Evolutionary conservation across 2,888 invertebrate genomes (phyloP).

Genomic region (Gastrophysa polygoni): DNA sequence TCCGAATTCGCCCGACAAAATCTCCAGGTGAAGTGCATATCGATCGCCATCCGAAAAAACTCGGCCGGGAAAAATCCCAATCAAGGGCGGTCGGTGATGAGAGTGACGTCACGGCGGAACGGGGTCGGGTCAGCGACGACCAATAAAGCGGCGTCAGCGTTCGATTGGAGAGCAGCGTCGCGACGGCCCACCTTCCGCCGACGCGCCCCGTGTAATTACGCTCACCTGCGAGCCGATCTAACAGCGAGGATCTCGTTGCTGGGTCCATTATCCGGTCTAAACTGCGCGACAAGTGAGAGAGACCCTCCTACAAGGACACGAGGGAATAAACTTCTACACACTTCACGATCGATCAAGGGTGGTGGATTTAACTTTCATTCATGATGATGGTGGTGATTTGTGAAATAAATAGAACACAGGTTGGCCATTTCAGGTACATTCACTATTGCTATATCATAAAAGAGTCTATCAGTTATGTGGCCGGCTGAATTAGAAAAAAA

Average conservation of each 20-base stretch:
- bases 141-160: slow-evolving; percentile 51
- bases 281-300: no score
- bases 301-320: no score
- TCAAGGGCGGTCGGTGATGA: slow-evolving; percentile 43
- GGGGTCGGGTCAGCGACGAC: slow-evolving; percentile 53
- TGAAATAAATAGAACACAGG: no score
- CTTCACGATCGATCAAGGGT: background rate
- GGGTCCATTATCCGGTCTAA: no score
- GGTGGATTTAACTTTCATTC: background rate
- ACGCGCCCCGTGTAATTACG: slow-evolving; percentile 49
- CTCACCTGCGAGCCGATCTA: slow-evolving; percentile 37
- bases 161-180: slow-evolving; percentile 56
- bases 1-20: no score
- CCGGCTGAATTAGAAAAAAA: no score
- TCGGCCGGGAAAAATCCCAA: slow-evolving; percentile 12
- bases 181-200: slow-evolving; percentile 50
- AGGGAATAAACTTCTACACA: no score
- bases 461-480: no score
- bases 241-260: no score
- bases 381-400: no score
- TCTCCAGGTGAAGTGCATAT: background rate
- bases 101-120: slow-evolving; percentile 52
- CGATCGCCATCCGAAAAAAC: slow-evolving; percentile 1
- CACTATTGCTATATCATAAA: no score
- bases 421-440: no score